Percentiles rank a stretch among this genome's conserved stretches.
Evolutionary conservation across 2,888 invertebrate species (phyloP).

Genomic region (Troglohyphantes excavatus): DNA sequence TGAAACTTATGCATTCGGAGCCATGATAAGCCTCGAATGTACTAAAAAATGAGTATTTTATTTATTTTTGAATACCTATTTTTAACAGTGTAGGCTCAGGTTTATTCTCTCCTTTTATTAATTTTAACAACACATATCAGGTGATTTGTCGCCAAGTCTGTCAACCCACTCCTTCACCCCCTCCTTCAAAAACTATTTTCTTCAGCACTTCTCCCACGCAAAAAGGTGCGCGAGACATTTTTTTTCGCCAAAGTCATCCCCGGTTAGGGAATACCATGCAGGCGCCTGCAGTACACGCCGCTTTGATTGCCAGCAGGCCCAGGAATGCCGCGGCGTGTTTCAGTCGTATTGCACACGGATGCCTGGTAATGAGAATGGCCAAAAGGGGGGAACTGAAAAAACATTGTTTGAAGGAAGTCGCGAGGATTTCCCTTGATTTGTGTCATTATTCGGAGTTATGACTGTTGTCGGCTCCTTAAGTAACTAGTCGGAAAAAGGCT

Average conservation of each 20-base stretch:
- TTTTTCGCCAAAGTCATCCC: background rate
- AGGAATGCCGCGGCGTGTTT: background rate
- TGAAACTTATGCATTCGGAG: too few species aligned
- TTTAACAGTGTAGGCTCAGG: too few species aligned
- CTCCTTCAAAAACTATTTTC: constrained; percentile 10
- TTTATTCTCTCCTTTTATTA: too few species aligned
- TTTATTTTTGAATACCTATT: too few species aligned
- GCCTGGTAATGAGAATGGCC: too few species aligned
- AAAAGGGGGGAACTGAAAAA: background rate
- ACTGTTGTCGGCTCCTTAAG: background rate
- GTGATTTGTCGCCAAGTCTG: background rate
- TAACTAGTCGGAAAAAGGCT: background rate
- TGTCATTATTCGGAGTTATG: background rate
- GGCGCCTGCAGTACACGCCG: constrained; percentile 19
- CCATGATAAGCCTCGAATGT: too few species aligned
- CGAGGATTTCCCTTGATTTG: background rate
- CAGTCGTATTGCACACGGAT: background rate
- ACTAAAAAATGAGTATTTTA: too few species aligned
- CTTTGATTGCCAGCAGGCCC: background rate
- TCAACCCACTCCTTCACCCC: background rate
- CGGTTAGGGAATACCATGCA: constrained; percentile 10
- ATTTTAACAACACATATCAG: too few species aligned
- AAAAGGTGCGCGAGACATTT: constrained; percentile 25
- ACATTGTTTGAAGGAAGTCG: background rate
- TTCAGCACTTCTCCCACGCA: constrained; percentile 28